A percentile compares a stretch with the other conserved stretches of the same genome.
Conservation (phyloP, 2,888 invertebrate genomes). For the Mesochorus sp. region DNA sequence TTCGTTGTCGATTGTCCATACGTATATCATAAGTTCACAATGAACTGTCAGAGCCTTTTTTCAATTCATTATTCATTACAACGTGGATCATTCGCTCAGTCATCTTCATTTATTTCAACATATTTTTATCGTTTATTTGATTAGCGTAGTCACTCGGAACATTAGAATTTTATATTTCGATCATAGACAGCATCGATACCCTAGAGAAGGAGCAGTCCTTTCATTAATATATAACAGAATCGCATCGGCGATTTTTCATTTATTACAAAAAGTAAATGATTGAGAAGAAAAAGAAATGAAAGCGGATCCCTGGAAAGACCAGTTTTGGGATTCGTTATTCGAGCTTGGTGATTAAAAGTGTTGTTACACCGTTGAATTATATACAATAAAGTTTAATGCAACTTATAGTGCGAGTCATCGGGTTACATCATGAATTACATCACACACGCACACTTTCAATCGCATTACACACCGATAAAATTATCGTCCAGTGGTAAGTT, state of each 20-base stretch:
- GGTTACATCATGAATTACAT: conserved; percentile 23
- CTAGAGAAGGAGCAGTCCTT: no score
- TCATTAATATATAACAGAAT: no score
- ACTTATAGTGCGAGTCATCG: conserved; percentile 20
- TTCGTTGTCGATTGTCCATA: conserved; percentile 46
- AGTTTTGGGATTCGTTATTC: conserved; percentile 22
- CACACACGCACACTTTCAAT: conserved; percentile 48
- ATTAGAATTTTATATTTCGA: neutral
- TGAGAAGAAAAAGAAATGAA: no score
- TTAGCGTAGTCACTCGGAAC: neutral
- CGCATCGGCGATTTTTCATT: neutral
- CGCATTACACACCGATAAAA: conserved; percentile 15
- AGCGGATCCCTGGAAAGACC: no score
- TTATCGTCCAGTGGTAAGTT: no score
- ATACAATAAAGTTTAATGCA: conserved; percentile 28
- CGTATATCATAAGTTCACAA: conserved; percentile 29
- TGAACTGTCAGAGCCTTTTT: neutral
- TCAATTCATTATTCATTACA: conserved; percentile 24
- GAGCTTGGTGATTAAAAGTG: conserved; percentile 14
- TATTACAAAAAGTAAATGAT: no score
- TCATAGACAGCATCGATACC: neutral
- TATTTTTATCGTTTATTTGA: neutral
- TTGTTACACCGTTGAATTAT: conserved; percentile 34
- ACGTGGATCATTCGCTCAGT: conserved; percentile 2
- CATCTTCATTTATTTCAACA: neutral